A percentile compares a stretch with the other conserved stretches of the same genome.
These are phyloP conservation scores for Penelope pileata DNA, from an alignment of 2,113 vertebrate genomes.

Conservation along the genomic window DNA sequence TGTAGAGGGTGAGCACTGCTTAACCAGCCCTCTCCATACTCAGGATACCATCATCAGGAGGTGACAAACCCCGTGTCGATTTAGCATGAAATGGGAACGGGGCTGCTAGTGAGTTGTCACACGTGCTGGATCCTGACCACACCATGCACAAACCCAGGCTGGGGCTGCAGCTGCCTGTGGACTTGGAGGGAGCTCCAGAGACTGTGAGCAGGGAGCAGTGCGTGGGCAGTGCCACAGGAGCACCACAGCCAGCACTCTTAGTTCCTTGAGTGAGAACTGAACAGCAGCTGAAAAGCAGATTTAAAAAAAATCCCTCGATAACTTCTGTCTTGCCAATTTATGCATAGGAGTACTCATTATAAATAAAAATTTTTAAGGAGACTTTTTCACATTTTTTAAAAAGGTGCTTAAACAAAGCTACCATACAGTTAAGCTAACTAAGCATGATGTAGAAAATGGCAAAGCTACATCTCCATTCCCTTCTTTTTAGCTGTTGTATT, in stretches of 20 bases:
- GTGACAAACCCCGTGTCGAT: not conserved
- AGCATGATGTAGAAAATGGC: not conserved
- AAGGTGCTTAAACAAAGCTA: not conserved
- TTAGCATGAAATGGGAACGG: not conserved
- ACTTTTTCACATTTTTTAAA: accelerated
- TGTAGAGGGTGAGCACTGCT: not conserved
- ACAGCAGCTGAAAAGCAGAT: accelerated
- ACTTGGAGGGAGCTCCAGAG: not conserved
- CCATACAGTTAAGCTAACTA: not conserved
- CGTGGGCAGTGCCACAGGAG: not conserved
- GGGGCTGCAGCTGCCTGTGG: not conserved
- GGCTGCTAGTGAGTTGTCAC: slow-evolving; percentile 16
- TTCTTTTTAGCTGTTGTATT: not conserved
- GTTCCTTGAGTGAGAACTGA: not conserved
- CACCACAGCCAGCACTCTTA: not conserved
- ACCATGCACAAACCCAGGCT: not conserved
- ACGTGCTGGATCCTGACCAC: not conserved
- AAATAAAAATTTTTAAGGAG: not conserved
- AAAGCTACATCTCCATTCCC: not conserved
- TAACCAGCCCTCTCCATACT: not conserved
- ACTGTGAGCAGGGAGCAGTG: accelerated
- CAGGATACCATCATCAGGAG: not conserved
- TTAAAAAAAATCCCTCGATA: not conserved
- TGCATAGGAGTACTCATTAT: not conserved
- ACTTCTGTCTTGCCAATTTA: not conserved